These are phyloP conservation scores for Silvanus unidentatus DNA, from an alignment of 2,888 invertebrate genomes.

Conservation along the genomic window DNA sequence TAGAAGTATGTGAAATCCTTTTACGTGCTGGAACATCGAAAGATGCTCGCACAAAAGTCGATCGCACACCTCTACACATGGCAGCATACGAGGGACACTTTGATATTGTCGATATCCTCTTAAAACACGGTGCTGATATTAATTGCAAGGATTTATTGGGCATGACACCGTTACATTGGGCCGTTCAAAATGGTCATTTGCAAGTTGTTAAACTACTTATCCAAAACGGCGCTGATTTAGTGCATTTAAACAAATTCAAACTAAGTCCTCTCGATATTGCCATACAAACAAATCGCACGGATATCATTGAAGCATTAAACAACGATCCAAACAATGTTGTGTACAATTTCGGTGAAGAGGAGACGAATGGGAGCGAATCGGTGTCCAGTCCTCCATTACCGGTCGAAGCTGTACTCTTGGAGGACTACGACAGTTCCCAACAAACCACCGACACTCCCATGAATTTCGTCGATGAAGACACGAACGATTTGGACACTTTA, in stretches of 20 bases:
- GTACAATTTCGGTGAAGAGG: conserved; percentile 14
- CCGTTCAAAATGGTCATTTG: conserved; percentile 73
- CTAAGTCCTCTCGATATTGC: conserved; percentile 66
- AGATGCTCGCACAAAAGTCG: conserved; percentile 87
- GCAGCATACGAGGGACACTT: conserved; percentile 81
- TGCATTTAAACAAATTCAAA: conserved; percentile 64
- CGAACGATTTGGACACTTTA: no score
- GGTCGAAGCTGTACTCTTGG: conserved; percentile 14
- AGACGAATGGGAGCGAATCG: conserved; percentile 12
- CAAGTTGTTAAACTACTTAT: conserved; percentile 65
- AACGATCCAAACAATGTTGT: conserved; percentile 24
- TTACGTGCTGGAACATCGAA: conserved; percentile 80
- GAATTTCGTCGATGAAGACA: no score
- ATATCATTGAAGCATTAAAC: conserved; percentile 56
- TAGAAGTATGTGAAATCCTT: conserved; percentile 72
- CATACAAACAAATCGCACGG: conserved; percentile 57
- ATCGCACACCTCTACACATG: conserved; percentile 85
- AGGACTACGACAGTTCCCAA: conserved; percentile 10
- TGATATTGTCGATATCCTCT: conserved; percentile 62
- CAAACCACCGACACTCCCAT: no score
- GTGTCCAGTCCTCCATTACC: not conserved
- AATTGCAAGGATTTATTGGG: conserved; percentile 73
- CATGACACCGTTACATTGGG: conserved; percentile 95
- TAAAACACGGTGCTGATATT: conserved; percentile 64
- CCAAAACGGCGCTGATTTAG: conserved; percentile 66